Percentiles rank a stretch among this genome's conserved stretches.
phyloP scores from a whole-genome alignment of 2,888 invertebrate species.

The Lepidocyrtinus sp. region DNA sequence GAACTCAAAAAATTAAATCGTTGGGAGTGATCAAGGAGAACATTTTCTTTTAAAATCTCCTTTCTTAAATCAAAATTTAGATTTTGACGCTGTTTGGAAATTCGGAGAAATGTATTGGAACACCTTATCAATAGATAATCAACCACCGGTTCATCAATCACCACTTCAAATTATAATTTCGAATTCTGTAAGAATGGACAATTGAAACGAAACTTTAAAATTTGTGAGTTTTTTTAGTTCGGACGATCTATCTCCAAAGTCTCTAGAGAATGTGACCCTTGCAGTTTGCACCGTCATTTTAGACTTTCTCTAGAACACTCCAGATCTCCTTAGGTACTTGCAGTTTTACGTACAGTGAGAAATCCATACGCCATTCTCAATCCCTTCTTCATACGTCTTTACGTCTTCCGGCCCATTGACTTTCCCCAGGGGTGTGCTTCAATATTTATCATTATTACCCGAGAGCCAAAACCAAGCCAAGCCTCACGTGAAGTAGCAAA shows the following conservation, averaged over 20 bases:
- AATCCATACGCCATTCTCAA: conserved; percentile 43
- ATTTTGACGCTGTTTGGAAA: no score
- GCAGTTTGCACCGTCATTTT: neutral
- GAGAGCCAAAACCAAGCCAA: conserved; percentile 27
- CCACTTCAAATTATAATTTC: no score
- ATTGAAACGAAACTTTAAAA: neutral
- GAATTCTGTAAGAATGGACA: neutral
- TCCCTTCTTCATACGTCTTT: conserved; percentile 36
- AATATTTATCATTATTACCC: conserved; percentile 54
- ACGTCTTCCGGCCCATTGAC: conserved; percentile 51
- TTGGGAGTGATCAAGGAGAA: no score
- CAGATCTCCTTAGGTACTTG: no score
- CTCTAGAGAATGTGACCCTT: neutral
- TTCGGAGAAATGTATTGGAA: no score
- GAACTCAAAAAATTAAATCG: no score
- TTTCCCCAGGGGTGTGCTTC: conserved; percentile 53
- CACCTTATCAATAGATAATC: no score
- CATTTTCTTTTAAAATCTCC: no score
- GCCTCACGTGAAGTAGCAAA: neutral
- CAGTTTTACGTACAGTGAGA: neutral
- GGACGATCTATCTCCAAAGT: neutral
- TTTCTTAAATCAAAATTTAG: no score
- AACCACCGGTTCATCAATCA: no score
- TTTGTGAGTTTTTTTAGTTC: neutral
- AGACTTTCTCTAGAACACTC: no score